Percentiles rank a stretch among this genome's conserved stretches.
Evolutionary conservation across 2,888 invertebrate genomes (phyloP).

Genomic region (Eugnorisma glareosa): DNA sequence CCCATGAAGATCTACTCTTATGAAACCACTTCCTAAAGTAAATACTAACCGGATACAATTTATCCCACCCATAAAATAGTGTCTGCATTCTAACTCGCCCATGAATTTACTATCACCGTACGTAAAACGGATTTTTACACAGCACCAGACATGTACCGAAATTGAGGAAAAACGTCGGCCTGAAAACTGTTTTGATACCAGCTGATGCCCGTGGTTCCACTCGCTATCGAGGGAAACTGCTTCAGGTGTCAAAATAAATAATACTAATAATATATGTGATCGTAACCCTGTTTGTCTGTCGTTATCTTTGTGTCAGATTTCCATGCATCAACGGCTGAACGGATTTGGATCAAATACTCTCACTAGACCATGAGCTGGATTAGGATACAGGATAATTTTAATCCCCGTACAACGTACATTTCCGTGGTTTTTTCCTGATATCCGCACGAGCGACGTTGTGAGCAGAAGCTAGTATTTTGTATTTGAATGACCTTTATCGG

Average conservation of each 20-base stretch:
- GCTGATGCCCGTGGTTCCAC: neutral
- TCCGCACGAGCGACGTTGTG: neutral
- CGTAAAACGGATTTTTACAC: constrained; percentile 22
- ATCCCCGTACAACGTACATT: neutral
- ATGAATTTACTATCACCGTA: constrained; percentile 53
- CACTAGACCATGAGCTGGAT: neutral
- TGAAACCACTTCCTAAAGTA: neutral
- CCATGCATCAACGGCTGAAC: neutral
- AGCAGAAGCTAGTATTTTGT: neutral
- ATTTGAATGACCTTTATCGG: neutral
- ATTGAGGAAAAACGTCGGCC: constrained; percentile 26
- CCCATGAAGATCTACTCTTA: neutral
- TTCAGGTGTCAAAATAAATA: neutral
- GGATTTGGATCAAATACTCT: neutral
- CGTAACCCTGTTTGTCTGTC: neutral
- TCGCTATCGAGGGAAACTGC: neutral
- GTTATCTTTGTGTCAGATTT: neutral
- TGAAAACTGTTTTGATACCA: neutral
- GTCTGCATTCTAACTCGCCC: constrained; percentile 49
- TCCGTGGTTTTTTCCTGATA: neutral
- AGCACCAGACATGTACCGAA: neutral
- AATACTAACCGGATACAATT: constrained; percentile 11
- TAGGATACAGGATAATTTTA: neutral
- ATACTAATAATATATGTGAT: neutral
- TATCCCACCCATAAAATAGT: constrained; percentile 32